Evolutionary conservation across 2,113 vertebrate species (phyloP).

Genomic region (Pelecanoides urinatrix): DNA sequence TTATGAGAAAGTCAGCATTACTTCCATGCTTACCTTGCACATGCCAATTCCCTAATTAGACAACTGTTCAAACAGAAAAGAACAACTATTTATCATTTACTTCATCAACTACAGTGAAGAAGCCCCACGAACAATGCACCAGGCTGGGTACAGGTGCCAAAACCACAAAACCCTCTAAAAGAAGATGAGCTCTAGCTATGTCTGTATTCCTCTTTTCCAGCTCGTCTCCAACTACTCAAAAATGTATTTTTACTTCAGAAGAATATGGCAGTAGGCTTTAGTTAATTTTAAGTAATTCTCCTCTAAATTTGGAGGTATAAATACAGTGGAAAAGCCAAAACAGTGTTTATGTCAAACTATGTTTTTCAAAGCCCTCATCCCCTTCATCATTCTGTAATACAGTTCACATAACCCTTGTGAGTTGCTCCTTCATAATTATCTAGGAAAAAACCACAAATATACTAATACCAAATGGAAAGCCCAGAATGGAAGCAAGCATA

Average conservation of each 20-base stretch:
- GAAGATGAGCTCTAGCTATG: background rate
- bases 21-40: background rate
- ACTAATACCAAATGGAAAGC: background rate
- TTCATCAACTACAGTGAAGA: background rate
- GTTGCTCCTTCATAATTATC: background rate
- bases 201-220: background rate
- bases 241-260: background rate
- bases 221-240: background rate
- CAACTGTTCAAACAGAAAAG: background rate
- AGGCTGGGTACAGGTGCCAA: background rate
- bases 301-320: background rate
- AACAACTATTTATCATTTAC: background rate
- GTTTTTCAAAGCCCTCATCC: background rate
- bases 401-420: background rate
- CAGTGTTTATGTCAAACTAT: background rate
- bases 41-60: background rate
- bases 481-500: background rate
- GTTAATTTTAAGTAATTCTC: background rate
- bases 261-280: background rate
- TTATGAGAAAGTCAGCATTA: background rate
- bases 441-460: background rate
- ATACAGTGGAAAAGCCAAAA: background rate
- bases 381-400: background rate
- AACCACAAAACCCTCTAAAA: background rate
- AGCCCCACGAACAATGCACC: background rate